Conservation (phyloP, 2,797 vertebrate genomes). For the Chromobotia macracanthus region DNA sequence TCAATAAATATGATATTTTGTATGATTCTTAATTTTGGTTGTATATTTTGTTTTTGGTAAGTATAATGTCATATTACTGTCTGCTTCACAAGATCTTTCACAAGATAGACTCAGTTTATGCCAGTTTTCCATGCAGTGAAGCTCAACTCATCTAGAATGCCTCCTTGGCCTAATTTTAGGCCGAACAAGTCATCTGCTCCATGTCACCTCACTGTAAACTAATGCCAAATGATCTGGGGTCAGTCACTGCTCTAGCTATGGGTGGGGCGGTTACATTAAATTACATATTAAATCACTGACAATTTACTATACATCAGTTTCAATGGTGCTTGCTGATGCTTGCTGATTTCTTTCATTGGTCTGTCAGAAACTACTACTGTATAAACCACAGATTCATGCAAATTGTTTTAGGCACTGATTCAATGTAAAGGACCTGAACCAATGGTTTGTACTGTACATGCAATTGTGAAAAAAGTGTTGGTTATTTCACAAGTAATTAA, state of each 20-base stretch:
- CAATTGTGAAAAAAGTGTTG: too few species aligned
- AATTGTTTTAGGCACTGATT: too few species aligned
- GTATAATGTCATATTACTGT: not conserved
- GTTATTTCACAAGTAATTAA: too few species aligned
- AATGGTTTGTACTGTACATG: too few species aligned
- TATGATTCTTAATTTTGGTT: slow-evolving; percentile 16
- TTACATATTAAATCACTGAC: slow-evolving; percentile 33
- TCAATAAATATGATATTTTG: slow-evolving; percentile 54
- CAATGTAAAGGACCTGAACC: too few species aligned
- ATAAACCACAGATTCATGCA: too few species aligned
- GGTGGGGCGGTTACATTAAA: slow-evolving; percentile 10
- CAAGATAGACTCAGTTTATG: slow-evolving; percentile 38
- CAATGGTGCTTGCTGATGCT: slow-evolving; percentile 9
- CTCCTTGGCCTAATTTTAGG: slow-evolving; percentile 75
- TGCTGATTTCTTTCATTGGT: not conserved
- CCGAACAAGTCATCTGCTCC: slow-evolving; percentile 61
- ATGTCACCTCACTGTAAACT: slow-evolving; percentile 64
- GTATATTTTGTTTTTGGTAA: not conserved
- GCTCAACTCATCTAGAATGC: slow-evolving; percentile 61
- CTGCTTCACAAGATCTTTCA: not conserved
- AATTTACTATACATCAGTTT: slow-evolving; percentile 22
- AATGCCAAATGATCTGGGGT: slow-evolving; percentile 39
- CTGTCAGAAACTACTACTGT: not conserved
- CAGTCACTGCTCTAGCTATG: slow-evolving; percentile 12
- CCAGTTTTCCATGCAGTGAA: slow-evolving; percentile 41